Conservation (phyloP, 2,888 invertebrate species). For the Nowickia ferox region DNA sequence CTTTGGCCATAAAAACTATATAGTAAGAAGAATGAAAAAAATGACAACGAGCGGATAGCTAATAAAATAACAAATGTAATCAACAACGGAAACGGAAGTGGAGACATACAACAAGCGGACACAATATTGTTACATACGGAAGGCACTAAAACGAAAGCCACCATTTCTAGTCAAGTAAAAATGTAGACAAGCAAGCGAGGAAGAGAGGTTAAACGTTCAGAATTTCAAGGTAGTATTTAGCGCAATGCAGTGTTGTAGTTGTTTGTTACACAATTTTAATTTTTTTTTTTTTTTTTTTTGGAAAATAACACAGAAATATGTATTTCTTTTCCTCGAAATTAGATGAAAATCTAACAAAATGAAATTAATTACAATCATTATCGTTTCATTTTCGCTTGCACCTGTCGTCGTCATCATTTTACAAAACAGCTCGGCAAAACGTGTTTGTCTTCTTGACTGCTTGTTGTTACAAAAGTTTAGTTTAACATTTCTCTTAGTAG, state of each 20-base stretch:
- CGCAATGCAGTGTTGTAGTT: conserved; percentile 77
- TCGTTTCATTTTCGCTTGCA: conserved; percentile 75
- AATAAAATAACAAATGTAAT: conserved; percentile 72
- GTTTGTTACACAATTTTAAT: conserved; percentile 14
- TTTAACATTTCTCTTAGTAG: conserved; percentile 27
- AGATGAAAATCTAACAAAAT: conserved; percentile 82
- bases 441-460: not conserved
- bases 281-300: not conserved
- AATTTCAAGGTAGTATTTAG: conserved; percentile 77
- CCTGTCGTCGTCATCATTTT: conserved; percentile 68
- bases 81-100: conserved; percentile 72
- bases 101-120: conserved; percentile 70
- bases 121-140: conserved; percentile 62
- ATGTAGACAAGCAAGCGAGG: not conserved
- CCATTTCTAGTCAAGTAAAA: conserved; percentile 3
- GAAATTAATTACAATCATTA: conserved; percentile 82
- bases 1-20: conserved; percentile 68
- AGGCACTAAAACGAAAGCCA: conserved; percentile 42
- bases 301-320: not conserved
- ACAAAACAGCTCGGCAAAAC: conserved; percentile 12
- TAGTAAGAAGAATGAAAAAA: conserved; percentile 60
- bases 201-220: conserved; percentile 5
- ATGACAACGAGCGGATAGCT: conserved; percentile 69
- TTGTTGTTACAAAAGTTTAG: conserved; percentile 37
- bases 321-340: not conserved